Conservation (phyloP, 1,140 invertebrate species). For the Lordiphosa stackelbergi region DNA sequence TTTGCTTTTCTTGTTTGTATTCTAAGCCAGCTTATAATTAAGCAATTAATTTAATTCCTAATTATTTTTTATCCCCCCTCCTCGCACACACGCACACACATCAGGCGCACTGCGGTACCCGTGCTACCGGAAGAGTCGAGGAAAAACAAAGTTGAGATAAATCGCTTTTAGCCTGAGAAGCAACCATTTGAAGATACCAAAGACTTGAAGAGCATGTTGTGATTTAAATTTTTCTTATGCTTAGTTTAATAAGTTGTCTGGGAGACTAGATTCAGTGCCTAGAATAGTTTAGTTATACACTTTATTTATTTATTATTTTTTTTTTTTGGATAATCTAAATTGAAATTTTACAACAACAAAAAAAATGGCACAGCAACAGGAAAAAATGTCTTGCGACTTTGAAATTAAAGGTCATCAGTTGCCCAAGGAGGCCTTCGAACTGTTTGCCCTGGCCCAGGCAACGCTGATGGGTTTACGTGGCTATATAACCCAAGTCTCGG, state of each 20-base stretch:
- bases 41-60: slow-evolving; percentile 63
- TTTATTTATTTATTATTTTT: neutral
- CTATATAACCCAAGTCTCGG: slow-evolving; percentile 31
- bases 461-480: slow-evolving; percentile 37
- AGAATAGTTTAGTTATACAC: neutral
- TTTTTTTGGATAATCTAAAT: neutral
- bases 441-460: slow-evolving; percentile 46
- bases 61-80: slow-evolving; percentile 40
- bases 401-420: slow-evolving; percentile 31
- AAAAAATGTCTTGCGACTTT: slow-evolving; percentile 46
- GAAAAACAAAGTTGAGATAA: slow-evolving; percentile 49
- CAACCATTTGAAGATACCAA: slow-evolving; percentile 14
- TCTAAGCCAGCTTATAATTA: slow-evolving; percentile 29
- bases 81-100: too few species aligned
- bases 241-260: slow-evolving; percentile 30
- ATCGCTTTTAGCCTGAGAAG: slow-evolving; percentile 50
- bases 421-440: slow-evolving; percentile 46
- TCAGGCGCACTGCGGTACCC: slow-evolving; percentile 49
- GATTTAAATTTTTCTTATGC: slow-evolving; percentile 16
- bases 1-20: slow-evolving; percentile 1
- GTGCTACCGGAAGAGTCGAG: slow-evolving; percentile 36
- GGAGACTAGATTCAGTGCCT: neutral
- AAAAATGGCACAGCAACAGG: neutral
- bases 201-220: slow-evolving; percentile 45
- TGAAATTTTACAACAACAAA: neutral